These are phyloP conservation scores for Leptodactylus fallax DNA, from an alignment of 2,797 vertebrate species.

Conservation along the genomic window DNA sequence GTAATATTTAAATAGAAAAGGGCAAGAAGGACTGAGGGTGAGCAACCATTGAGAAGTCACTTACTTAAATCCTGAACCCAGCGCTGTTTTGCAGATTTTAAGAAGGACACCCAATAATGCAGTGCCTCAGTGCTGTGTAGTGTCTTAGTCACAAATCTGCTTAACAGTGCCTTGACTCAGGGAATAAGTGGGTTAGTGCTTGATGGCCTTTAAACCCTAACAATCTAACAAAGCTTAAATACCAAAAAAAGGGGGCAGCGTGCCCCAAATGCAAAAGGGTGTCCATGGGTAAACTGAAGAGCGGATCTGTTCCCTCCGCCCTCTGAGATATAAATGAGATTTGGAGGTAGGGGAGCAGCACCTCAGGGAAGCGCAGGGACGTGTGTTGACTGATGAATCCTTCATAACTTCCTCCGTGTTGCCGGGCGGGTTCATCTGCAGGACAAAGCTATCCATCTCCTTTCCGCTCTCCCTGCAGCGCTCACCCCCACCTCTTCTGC, in stretches of 20 bases:
- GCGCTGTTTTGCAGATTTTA: slow-evolving; percentile 49
- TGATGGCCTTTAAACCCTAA: slow-evolving; percentile 44
- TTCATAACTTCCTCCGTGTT: slow-evolving; percentile 79
- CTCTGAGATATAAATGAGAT: slow-evolving; percentile 72
- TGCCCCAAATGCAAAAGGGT: slow-evolving; percentile 59
- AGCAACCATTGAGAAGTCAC: slow-evolving; percentile 42
- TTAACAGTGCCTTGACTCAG: slow-evolving; percentile 47
- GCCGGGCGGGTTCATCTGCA: slow-evolving; percentile 76
- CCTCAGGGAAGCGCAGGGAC: slow-evolving; percentile 67
- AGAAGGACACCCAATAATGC: slow-evolving; percentile 49
- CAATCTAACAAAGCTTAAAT: slow-evolving; percentile 56
- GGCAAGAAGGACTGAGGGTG: slow-evolving; percentile 16
- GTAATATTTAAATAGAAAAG: slow-evolving; percentile 18
- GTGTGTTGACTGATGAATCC: slow-evolving; percentile 75
- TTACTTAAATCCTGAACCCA: slow-evolving; percentile 44
- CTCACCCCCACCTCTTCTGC: slow-evolving; percentile 58
- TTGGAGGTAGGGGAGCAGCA: slow-evolving; percentile 71
- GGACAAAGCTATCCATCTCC: slow-evolving; percentile 75
- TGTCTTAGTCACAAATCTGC: slow-evolving; percentile 52
- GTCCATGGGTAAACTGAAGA: slow-evolving; percentile 60
- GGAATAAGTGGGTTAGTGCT: slow-evolving; percentile 43
- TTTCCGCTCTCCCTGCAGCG: slow-evolving; percentile 59
- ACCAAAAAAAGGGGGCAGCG: slow-evolving; percentile 52
- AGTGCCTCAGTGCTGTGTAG: slow-evolving; percentile 43
- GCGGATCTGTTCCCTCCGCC: slow-evolving; percentile 62